These are phyloP conservation scores for Hydrochoerus hydrochaeris DNA, from an alignment of 2,113 vertebrate genomes.

Conservation along the genomic window DNA sequence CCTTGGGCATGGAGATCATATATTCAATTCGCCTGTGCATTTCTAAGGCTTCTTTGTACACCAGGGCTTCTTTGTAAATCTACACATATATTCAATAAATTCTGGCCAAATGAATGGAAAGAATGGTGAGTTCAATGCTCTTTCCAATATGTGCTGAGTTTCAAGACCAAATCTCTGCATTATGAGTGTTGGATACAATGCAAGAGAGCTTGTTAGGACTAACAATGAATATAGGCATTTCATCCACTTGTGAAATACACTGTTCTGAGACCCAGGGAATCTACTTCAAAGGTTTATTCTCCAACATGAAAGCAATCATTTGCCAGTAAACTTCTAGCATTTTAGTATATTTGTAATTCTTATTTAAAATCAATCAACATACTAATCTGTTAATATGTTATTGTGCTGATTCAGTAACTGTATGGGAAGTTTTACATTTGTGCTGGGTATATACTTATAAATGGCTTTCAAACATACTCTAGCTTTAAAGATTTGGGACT, in stretches of 20 bases:
- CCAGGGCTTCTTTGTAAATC: no score
- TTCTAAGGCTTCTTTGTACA: not conserved
- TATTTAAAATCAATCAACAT: not conserved
- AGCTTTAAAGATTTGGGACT: not conserved
- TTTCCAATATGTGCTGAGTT: not conserved
- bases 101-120: not conserved
- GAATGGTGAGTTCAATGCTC: not conserved
- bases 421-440: not conserved
- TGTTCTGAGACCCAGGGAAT: not conserved
- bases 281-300: not conserved
- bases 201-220: not conserved
- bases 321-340: not conserved
- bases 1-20: not conserved
- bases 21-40: not conserved
- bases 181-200: not conserved
- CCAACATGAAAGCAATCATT: not conserved
- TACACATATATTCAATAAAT: not conserved
- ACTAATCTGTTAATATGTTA: not conserved
- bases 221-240: not conserved
- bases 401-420: not conserved
- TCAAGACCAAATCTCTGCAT: not conserved
- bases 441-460: not conserved
- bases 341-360: not conserved
- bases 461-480: not conserved
- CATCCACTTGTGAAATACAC: not conserved